A percentile compares a stretch with the other conserved stretches of the same genome.
These are phyloP conservation scores for Amazona guildingii DNA, from an alignment of 2,113 vertebrate species.

Conservation along the genomic window DNA sequence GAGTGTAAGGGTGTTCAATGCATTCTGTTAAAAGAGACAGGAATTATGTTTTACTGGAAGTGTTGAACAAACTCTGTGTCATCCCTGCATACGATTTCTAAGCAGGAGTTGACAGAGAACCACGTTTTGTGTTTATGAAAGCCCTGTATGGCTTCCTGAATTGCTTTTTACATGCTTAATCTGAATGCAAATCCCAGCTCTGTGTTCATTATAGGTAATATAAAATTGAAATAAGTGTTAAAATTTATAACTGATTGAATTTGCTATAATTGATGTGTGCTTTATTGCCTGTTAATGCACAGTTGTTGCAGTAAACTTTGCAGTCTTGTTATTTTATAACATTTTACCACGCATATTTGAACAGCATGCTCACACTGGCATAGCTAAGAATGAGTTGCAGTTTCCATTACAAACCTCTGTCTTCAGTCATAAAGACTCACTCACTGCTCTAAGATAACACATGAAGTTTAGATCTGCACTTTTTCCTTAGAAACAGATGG, in stretches of 20 bases:
- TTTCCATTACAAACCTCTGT: constrained; percentile 36
- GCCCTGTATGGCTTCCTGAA: constrained; percentile 30
- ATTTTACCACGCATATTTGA: constrained; percentile 33
- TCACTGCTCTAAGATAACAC: not conserved
- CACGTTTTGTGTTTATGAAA: constrained; percentile 16
- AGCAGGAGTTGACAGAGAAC: constrained; percentile 7
- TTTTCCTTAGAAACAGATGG: not conserved
- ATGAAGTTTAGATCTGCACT: not conserved
- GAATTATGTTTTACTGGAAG: constrained; percentile 17
- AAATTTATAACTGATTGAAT: constrained; percentile 61
- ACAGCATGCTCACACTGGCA: not conserved
- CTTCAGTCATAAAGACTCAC: constrained; percentile 6
- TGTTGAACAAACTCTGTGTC: not conserved
- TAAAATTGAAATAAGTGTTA: constrained; percentile 58
- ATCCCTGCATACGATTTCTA: constrained; percentile 27
- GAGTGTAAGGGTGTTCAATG: not conserved
- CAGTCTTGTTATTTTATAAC: constrained; percentile 47
- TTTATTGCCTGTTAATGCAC: constrained; percentile 65
- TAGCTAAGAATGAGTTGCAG: constrained; percentile 58
- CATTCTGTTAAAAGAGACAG: constrained; percentile 30
- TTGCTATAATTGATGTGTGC: constrained; percentile 36
- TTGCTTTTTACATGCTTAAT: constrained; percentile 5
- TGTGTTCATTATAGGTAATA: constrained; percentile 46
- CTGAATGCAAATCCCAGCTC: constrained; percentile 60
- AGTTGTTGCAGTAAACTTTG: constrained; percentile 51